Evolutionary conservation across 1,140 invertebrate species (phyloP), one percentile per base, ranked within the genome.

Genomic region (Propsilocerus akamusi): DNA sequence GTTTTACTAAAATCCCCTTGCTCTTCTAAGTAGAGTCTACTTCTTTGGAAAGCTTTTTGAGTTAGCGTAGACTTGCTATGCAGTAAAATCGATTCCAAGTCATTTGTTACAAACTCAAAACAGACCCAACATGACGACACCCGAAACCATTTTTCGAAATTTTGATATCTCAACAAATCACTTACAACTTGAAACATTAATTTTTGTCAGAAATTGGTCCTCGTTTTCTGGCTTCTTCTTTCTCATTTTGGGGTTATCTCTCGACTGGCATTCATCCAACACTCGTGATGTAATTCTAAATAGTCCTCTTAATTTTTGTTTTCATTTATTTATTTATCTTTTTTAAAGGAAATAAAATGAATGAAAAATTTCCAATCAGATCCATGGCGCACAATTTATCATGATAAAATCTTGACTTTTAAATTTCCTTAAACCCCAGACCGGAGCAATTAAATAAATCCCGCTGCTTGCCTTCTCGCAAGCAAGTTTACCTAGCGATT

Each of bases 271-370:
- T 54, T 56, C 51, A 51, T 61, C 57, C 60, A 59, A 59, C 59
- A 57, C 59, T 60, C 60, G 60, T 60, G 60, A 60, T 60, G 60
- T 60, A 60, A 60, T 61, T 60, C 59, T 57, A 61, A 60, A 60
- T 60, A 59, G 60, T 60, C 54, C 60, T 51, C 47, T 48, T 49
- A 49, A 30, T 48, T 26, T 14, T 32, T 28, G 26, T 52, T 28
- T 34, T 49, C 25, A 26, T 28, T 30, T 41, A 59, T 61, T 60
- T 60, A 60, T 60, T 60, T 60, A 60, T 60, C 59, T 60, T 60
- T 60, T 56, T 57, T 59, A 58, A 60, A 60, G 59, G 52, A 57
- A 54, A 51, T 54, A 53, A 56, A 49, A 41, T 53, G 59, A 56
- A 54, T 61, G 60, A 53, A 20, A 34, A 46, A 47, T 46, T 25